phyloP scores from a whole-genome alignment of 2,888 invertebrate genomes.

The Athalia cordata region DNA sequence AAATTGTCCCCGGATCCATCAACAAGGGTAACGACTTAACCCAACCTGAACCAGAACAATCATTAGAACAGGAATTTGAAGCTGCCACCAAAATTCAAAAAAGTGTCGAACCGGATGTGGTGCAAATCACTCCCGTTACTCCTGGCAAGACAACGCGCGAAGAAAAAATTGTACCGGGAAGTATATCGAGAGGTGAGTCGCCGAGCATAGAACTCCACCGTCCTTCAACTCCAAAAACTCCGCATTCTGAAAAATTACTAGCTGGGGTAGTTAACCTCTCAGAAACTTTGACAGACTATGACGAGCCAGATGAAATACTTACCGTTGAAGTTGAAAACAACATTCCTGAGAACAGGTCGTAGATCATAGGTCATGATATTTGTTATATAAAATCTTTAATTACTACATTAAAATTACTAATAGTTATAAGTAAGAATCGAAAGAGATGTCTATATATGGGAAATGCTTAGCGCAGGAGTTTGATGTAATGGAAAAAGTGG shows the following conservation, averaged over 20 bases:
- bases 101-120: neutral
- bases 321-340: constrained; percentile 45
- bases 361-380: constrained; percentile 6
- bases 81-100: neutral
- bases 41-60: neutral
- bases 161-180: constrained; percentile 49
- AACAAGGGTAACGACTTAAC: constrained; percentile 48
- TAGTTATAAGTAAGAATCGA: neutral
- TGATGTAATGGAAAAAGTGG: neutral
- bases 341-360: constrained; percentile 49
- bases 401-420: neutral
- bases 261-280: constrained; percentile 53
- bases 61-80: neutral
- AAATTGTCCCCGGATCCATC: constrained; percentile 51
- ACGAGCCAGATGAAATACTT: constrained; percentile 47
- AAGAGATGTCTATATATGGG: constrained; percentile 7
- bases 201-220: constrained; percentile 11
- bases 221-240: constrained; percentile 54
- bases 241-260: constrained; percentile 55
- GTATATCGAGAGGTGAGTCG: constrained; percentile 44
- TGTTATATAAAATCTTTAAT: neutral
- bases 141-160: constrained; percentile 10
- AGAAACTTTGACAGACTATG: constrained; percentile 32
- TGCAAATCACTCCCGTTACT: neutral
- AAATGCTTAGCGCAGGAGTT: neutral